Percentiles rank a stretch among this genome's conserved stretches.
Conservation (phyloP, 1,140 invertebrate species). For the Steinernema khuongi region DNA sequence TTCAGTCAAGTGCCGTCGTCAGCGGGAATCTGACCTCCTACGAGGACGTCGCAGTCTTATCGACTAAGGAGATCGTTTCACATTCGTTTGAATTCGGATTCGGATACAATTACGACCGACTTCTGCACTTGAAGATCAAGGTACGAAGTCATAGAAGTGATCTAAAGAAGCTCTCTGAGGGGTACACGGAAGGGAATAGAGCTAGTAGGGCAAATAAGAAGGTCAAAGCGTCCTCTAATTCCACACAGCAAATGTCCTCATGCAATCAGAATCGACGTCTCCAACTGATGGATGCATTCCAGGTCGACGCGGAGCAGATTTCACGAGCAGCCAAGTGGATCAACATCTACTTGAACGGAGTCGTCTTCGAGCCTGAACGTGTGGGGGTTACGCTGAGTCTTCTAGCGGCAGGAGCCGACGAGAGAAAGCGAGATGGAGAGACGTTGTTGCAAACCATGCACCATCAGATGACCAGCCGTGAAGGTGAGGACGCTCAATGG, state of each 20-base stretch:
- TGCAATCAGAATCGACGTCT: conserved; percentile 45
- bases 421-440: conserved; percentile 67
- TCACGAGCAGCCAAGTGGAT: conserved; percentile 69
- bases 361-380: conserved; percentile 70
- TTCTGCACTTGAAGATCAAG: conserved; percentile 66
- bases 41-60: conserved; percentile 32
- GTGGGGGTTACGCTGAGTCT: conserved; percentile 61
- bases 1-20: conserved; percentile 63
- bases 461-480: conserved; percentile 22
- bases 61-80: conserved; percentile 65
- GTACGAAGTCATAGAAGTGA: no score
- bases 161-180: no score
- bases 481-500: conserved; percentile 16
- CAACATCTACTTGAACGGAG: conserved; percentile 70
- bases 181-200: no score
- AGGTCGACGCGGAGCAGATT: neutral
- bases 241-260: conserved; percentile 72
- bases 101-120: conserved; percentile 65
- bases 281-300: neutral
- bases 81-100: conserved; percentile 66
- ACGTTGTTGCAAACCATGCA: conserved; percentile 63
- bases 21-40: conserved; percentile 66
- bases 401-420: conserved; percentile 69
- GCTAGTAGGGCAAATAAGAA: no score
- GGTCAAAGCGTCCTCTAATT: conserved; percentile 65